Conservation (phyloP, 2,113 vertebrate species). For the Labeo catla region DNA sequence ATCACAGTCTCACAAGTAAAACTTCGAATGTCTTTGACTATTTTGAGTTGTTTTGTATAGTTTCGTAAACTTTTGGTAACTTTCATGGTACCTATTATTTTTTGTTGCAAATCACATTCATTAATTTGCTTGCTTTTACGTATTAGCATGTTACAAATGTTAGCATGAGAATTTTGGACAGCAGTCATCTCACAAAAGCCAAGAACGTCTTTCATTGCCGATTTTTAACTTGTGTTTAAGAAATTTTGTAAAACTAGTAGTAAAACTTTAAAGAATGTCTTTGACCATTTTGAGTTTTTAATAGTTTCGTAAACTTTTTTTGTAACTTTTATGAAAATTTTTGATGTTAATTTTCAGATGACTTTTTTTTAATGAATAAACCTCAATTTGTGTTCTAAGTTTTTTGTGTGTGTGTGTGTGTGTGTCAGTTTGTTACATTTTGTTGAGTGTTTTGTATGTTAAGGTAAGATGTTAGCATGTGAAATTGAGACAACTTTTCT, state of each 20-base stretch:
- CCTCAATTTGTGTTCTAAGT: neutral
- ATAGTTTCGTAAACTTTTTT: neutral
- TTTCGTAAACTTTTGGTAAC: too few relatives aligned
- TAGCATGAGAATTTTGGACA: too few relatives aligned
- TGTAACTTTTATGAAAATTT: neutral
- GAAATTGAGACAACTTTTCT: neutral
- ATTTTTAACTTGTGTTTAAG: too few relatives aligned
- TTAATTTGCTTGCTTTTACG: too few relatives aligned
- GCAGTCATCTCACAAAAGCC: too few relatives aligned
- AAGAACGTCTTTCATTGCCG: too few relatives aligned
- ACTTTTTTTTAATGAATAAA: neutral
- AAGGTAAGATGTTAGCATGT: too few relatives aligned
- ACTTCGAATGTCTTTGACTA: neutral
- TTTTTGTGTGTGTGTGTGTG: too few relatives aligned
- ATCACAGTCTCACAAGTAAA: neutral
- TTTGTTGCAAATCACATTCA: too few relatives aligned
- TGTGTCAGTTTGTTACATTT: neutral
- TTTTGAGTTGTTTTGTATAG: neutral
- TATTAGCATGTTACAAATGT: too few relatives aligned
- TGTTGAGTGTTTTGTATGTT: neutral
- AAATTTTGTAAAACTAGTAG: too few relatives aligned
- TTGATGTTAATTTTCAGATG: neutral
- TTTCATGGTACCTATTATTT: too few relatives aligned
- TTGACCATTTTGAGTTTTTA: neutral
- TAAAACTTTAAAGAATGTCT: neutral